Conservation (phyloP, 2,797 vertebrate species). For the Smutsia gigantea region DNA sequence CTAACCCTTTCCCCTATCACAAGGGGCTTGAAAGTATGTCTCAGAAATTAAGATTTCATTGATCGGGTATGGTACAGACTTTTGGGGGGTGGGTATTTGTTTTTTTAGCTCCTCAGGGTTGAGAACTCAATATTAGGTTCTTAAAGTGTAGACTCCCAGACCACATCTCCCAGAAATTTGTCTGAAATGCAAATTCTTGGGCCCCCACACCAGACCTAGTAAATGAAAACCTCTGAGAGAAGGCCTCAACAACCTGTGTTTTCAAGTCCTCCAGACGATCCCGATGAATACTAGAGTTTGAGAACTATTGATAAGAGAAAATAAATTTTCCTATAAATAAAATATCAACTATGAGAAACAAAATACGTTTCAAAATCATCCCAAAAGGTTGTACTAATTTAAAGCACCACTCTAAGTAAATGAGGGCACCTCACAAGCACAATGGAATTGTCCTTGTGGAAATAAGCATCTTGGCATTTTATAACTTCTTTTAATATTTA, state of each 20-base stretch:
- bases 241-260: background rate
- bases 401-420: constrained; percentile 43
- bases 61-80: background rate
- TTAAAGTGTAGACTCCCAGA: background rate
- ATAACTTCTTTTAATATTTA: constrained; percentile 2
- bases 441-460: background rate
- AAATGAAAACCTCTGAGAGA: background rate
- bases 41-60: constrained; percentile 11
- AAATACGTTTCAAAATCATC: constrained; percentile 30
- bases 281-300: background rate
- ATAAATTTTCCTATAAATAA: constrained; percentile 10
- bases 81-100: background rate
- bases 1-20: background rate
- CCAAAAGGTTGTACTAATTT: background rate
- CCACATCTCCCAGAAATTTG: background rate
- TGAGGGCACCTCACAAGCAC: background rate
- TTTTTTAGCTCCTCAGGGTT: background rate
- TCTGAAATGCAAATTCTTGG: background rate
- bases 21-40: background rate
- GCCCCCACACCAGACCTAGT: background rate
- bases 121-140: background rate
- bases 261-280: background rate
- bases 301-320: constrained; percentile 16
- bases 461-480: background rate
- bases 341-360: constrained; percentile 2